Base-by-base conservation (phyloP, 2,797 vertebrate genomes). In the Anguilla obscura region DNA sequence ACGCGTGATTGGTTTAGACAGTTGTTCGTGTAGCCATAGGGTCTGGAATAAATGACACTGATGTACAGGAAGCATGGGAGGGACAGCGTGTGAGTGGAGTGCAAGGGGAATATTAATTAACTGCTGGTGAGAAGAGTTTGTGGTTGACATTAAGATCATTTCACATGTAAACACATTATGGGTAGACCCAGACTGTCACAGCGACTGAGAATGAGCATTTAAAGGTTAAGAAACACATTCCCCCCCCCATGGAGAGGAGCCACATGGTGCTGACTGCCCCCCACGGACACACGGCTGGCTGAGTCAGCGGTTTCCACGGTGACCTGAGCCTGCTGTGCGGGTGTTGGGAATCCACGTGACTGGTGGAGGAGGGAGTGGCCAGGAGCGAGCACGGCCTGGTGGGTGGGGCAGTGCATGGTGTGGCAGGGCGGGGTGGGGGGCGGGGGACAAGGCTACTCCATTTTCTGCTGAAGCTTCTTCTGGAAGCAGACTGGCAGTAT, bases 401-500 rank as follows among this genome's bases (percentile, higher is more conserved):
- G 16, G 36, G 69, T 10, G 69, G 74, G 74, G 9, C 88, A 36
- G 8, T 88, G 6, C 84, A 88, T 88, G 86, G 93, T 89, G 88
- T 88, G 86, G 93, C 90, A 92, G 90, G 79, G 94, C 89, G 90
- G 88, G 88, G 87, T 91, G 91, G 90, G 71, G 92, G 90, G 88
- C 90, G 94, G 89, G 91, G 89, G 86, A n/a, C 5, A n/a, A 4
- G 69, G 92, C 96, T 96, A 99, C 90, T 97, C 97, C 87, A 99
- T 96, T 91, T 98, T 99, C 94, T 98, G 96, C 94, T 98, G 98
- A 89, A 99, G 95, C 92, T 98, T 99, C 92, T 97, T 98, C 94
- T 98, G 98, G 94, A 99, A 98, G 91, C 98, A 95, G 89, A 99
- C 98, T 6, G 98, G 98, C 87, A 99, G 91, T 92, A 99, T 98